Evolutionary conservation across 2,113 vertebrate genomes (phyloP).

Genomic region (Mesocricetus auratus): DNA sequence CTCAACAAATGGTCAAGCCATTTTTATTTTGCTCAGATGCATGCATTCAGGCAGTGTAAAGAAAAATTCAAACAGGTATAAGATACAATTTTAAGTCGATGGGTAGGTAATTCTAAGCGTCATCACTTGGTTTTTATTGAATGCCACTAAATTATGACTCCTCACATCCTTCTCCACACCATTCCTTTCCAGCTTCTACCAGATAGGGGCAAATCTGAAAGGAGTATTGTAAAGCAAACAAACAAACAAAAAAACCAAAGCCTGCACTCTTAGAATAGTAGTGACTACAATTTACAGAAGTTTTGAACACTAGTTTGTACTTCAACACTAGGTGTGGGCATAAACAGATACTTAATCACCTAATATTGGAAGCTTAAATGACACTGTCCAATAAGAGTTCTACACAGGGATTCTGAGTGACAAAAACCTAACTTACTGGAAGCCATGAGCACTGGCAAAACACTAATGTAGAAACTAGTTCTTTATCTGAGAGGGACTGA

Average conservation of each 20-base stretch:
- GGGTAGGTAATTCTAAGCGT: too few species aligned
- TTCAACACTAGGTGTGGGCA: too few species aligned
- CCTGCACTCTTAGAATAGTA: not conserved
- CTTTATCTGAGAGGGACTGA: not conserved
- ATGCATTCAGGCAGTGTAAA: not conserved
- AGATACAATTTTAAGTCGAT: accelerated
- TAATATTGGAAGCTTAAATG: not conserved
- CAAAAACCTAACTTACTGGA: not conserved
- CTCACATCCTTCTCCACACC: accelerated
- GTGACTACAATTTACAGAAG: not conserved
- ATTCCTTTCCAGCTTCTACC: not conserved
- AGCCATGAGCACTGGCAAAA: not conserved
- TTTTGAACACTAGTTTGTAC: not conserved
- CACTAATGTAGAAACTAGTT: not conserved
- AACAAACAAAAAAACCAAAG: not conserved
- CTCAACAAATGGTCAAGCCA: not conserved
- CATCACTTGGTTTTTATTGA: not conserved
- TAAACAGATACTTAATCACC: not conserved
- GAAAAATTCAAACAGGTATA: not conserved
- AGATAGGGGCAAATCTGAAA: not conserved
- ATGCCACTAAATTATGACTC: not conserved
- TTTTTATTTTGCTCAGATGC: not conserved
- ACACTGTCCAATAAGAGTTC: accelerated
- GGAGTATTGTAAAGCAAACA: not conserved
- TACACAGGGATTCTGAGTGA: not conserved